phyloP scores from a whole-genome alignment of 2,888 invertebrate genomes.

The Neoscelio sp. region DNA sequence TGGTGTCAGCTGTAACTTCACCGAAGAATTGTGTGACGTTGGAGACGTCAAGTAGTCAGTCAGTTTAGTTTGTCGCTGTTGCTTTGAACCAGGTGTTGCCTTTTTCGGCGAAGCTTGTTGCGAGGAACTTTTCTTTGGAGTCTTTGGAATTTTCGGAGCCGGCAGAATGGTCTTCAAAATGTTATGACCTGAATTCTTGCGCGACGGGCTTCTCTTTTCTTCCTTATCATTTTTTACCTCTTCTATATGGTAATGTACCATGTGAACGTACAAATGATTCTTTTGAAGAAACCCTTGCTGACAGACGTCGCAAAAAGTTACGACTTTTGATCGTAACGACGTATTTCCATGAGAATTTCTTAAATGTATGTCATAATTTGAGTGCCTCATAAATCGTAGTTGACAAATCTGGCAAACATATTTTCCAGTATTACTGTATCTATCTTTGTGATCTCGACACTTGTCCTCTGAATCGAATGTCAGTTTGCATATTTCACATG shows the following conservation, averaged over 20 bases:
- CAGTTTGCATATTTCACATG: slow-evolving; percentile 11
- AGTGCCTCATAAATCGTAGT: not conserved
- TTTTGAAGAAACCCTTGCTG: slow-evolving; percentile 18
- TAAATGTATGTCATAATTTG: not conserved
- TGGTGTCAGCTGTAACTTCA: no score
- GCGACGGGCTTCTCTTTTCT: not conserved
- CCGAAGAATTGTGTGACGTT: not conserved
- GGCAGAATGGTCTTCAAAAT: slow-evolving; percentile 27
- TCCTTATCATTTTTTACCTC: not conserved
- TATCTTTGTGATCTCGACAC: not conserved
- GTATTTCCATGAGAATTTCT: slow-evolving; percentile 1
- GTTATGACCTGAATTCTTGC: not conserved
- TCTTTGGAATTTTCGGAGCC: not conserved
- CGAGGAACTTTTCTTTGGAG: not conserved
- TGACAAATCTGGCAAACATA: slow-evolving; percentile 13
- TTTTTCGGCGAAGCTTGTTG: not conserved
- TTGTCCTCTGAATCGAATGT: slow-evolving; percentile 1
- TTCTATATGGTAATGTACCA: slow-evolving; percentile 18
- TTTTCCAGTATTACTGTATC: slow-evolving; percentile 23
- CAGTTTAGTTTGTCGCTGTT: slow-evolving; percentile 45
- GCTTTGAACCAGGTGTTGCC: not conserved
- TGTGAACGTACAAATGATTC: not conserved
- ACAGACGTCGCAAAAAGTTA: slow-evolving; percentile 20
- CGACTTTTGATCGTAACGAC: not conserved
- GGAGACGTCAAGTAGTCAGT: slow-evolving; percentile 35